Base-by-base conservation (phyloP, 2,113 vertebrate genomes). In the Tretioscincus oriximinensis region DNA sequence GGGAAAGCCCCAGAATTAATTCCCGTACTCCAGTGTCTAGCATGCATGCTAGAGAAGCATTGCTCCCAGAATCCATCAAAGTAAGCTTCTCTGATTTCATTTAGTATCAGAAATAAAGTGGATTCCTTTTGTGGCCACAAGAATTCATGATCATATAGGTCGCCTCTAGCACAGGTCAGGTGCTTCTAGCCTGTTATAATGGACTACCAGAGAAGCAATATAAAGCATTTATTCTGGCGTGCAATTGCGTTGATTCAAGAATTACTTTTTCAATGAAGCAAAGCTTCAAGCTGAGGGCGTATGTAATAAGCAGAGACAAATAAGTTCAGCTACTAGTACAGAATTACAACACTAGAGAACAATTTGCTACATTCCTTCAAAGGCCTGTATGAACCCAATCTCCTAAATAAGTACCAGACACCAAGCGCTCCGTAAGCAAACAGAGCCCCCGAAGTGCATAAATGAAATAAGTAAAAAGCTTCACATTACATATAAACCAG, bases 401-500 rank as follows among this genome's bases (percentile, higher is more conserved):
- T 91, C 92, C 91, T 90, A 95, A 93, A 95, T 94, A 96, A 94
- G 95, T 96, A 94, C 95, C 95, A 96, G 95, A 95, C 95, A 96
- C 95, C 94, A 94, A 95, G 94, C 31, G 94, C 94, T 95, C 95
- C 94, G 84, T 93, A 94, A 95, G 95, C 94, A 95, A 95, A 94
- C 94, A 94, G 94, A 93, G 94, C 95, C 87, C 93, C 93, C 92
- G 89, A 95, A 94, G 94, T 94, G 93, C 93, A 95, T 93, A 95
- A 94, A 95, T 93, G 94, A 96, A 95, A 95, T 95, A 95, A 94
- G 95, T 93, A 93, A 90, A 93, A 91, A 94, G 95, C 93, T 93
- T 95, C 94, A 93, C 93, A 58, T 96, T 95, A 94, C 95, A 94
- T 87, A 90, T 91, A 94, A 93, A 94, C 93, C 94, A 92, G 92